Evolutionary conservation across 2,888 invertebrate species (phyloP).

Genomic region (Germaria angustata): DNA sequence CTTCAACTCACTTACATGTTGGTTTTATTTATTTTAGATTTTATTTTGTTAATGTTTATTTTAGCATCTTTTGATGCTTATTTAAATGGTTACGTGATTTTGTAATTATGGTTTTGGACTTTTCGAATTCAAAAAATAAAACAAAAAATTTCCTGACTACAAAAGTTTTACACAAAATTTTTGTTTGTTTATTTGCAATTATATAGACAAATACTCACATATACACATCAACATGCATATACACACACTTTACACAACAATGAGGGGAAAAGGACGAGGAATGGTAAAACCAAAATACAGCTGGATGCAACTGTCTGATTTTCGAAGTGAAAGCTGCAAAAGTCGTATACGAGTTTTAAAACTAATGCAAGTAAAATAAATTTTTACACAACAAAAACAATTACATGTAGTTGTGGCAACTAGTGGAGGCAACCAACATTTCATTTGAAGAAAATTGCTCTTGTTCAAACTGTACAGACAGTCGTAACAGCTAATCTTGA

Average conservation of each 20-base stretch:
- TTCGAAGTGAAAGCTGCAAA: not conserved
- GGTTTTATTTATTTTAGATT: slow-evolving; percentile 1
- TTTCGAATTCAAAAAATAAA: slow-evolving; percentile 5
- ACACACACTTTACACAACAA: not conserved
- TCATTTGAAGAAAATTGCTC: too few species aligned
- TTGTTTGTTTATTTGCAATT: slow-evolving; percentile 20
- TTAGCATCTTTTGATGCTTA: slow-evolving; percentile 66
- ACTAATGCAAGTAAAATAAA: not conserved
- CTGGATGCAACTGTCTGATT: slow-evolving; percentile 26
- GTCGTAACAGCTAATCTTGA: too few species aligned
- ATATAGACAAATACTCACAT: not conserved
- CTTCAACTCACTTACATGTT: not conserved
- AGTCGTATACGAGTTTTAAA: not conserved
- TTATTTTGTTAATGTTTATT: slow-evolving; percentile 49
- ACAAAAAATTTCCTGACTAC: not conserved
- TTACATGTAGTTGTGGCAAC: not conserved
- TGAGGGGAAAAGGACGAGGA: not conserved
- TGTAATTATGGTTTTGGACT: slow-evolving; percentile 67
- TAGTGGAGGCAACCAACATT: not conserved
- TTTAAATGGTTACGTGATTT: slow-evolving; percentile 69
- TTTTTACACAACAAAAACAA: not conserved
- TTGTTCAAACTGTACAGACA: too few species aligned
- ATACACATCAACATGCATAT: not conserved
- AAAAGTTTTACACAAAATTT: slow-evolving; percentile 36
- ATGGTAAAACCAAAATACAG: not conserved